These are phyloP conservation scores for Gastracanthus pulcherrimus DNA, from an alignment of 2,888 invertebrate species.

Conservation along the genomic window DNA sequence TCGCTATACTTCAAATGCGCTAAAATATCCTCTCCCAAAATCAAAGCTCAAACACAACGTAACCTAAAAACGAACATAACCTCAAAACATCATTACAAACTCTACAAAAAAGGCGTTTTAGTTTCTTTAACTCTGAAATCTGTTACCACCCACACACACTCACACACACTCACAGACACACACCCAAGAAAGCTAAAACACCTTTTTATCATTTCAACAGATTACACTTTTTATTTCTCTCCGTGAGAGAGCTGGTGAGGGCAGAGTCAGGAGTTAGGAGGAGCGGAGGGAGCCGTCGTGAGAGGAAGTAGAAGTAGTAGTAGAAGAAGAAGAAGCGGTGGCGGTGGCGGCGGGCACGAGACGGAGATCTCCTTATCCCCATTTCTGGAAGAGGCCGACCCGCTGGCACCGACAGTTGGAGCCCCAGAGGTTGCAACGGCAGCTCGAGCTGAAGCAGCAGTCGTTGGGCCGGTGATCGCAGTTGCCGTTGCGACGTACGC, in stretches of 20 bases:
- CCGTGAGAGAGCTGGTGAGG: background rate
- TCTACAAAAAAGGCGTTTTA: too few relatives aligned
- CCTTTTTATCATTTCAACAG: too few relatives aligned
- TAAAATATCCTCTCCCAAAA: too few relatives aligned
- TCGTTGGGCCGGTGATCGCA: slow-evolving; percentile 92
- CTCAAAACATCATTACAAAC: too few relatives aligned
- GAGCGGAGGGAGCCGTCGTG: background rate
- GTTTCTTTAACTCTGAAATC: too few relatives aligned
- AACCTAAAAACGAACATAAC: too few relatives aligned
- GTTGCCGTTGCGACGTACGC: slow-evolving; percentile 89
- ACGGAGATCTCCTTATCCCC: slow-evolving; percentile 79
- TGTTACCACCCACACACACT: too few relatives aligned
- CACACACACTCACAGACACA: too few relatives aligned
- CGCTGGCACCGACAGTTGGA: slow-evolving; percentile 93
- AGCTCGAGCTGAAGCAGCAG: slow-evolving; percentile 91
- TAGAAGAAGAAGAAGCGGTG: background rate
- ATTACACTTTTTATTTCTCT: too few relatives aligned
- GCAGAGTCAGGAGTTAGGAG: background rate
- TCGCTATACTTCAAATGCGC: too few relatives aligned
- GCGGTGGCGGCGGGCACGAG: background rate
- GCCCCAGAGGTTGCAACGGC: slow-evolving; percentile 93
- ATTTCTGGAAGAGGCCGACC: slow-evolving; percentile 92
- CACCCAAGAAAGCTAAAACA: too few relatives aligned
- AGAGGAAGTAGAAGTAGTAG: background rate
- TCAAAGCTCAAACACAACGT: too few relatives aligned